Base-by-base conservation (phyloP, 2,113 vertebrate genomes). In the Cnemophilus loriae region DNA sequence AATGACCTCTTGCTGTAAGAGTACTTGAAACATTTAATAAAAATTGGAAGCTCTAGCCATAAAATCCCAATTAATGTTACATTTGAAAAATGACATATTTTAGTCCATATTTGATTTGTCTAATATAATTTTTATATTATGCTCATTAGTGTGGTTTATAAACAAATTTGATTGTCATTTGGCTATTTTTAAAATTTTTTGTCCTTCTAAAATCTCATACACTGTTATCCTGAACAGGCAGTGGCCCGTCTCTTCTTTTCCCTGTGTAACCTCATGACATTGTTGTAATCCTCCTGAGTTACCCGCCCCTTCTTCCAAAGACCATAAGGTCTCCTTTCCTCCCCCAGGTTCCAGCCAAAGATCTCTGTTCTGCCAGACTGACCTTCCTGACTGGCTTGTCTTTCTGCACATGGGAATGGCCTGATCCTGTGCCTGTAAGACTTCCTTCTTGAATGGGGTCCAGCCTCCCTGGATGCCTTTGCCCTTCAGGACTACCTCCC, bases 101-200 rank as follows among this genome's bases (percentile, higher is more conserved):
- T 84, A 57, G 9, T 28, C 30, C 39, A 5, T 83, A 82, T 90
- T 92, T 65, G 4, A 69, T 63, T 81, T 80, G 19, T 57, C 35
- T 77, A 84, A 71, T 50, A 15, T 35, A 67, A 79, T 91, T 93
- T 94, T 74, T 71, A 13, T 65, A 46, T 87, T 82, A 75, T 70
- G 15, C 8, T 89, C 21, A 67, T 89, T 84, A 81, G 30, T 49
- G 30, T 47, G 32, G 3, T 35, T 87, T 82, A 79, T 50, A 63
- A 87, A 23, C 10, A 75, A 53, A 64, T 68, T 68, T 63, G 26
- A 44, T 69, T 84, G 33, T 64, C 13, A 67, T 84, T 69, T 87
- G 33, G 14, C 13, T 53, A 8, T 20, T 46, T 55, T 61, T 52
- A 0, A 3, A 42, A 61, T 8, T 0, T 23, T n/a, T 77, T 79